Evolutionary conservation across 2,888 invertebrate species (phyloP).

Genomic region (Sphecodes monilicornis): DNA sequence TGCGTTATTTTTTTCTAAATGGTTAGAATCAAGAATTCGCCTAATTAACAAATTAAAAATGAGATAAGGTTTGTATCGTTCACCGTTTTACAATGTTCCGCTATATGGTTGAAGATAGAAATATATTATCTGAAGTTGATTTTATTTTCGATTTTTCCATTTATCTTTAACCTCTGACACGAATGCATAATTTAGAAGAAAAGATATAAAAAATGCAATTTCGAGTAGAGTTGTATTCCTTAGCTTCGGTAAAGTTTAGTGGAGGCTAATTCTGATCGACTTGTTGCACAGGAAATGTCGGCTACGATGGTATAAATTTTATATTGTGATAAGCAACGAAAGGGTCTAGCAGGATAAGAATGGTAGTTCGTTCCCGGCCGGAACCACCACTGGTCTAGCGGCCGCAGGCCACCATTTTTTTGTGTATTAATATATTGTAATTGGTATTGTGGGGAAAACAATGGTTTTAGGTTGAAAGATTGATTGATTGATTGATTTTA

Average conservation of each 20-base stretch:
- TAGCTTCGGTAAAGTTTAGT: neutral
- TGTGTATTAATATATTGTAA: too few species aligned
- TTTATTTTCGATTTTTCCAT: neutral
- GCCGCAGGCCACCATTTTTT: too few species aligned
- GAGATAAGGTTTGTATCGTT: neutral
- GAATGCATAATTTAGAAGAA: neutral
- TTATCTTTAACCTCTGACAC: neutral
- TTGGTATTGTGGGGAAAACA: too few species aligned
- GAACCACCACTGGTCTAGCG: too few species aligned
- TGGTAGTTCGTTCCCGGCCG: too few species aligned
- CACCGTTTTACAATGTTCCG: neutral
- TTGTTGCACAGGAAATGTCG: neutral
- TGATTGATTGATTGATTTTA: too few species aligned
- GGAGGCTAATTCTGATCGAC: neutral
- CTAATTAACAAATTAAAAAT: too few species aligned
- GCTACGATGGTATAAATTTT: neutral
- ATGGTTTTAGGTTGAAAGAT: too few species aligned
- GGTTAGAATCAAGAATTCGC: too few species aligned
- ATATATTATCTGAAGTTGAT: neutral
- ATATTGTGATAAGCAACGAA: neutral
- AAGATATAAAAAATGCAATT: neutral
- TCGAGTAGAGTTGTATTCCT: neutral
- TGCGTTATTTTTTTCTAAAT: too few species aligned
- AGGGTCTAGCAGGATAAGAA: too few species aligned
- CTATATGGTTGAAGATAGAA: neutral